These are phyloP conservation scores for Cosmia pyralina DNA, from an alignment of 2,888 invertebrate species.

Conservation along the genomic window DNA sequence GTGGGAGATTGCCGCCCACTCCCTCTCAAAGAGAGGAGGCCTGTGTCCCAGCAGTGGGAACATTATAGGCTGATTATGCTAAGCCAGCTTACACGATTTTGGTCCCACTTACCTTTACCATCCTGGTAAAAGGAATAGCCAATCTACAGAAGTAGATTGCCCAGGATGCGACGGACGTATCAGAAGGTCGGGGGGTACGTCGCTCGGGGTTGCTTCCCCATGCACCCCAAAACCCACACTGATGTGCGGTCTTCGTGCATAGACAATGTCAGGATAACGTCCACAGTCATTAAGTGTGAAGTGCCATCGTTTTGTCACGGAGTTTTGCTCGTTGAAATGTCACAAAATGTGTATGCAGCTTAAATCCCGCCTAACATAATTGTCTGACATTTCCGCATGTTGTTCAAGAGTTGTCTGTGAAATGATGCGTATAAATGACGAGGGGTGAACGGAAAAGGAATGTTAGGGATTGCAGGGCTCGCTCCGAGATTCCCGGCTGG, in stretches of 20 bases:
- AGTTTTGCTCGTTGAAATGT: neutral
- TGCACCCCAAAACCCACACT: too few species aligned
- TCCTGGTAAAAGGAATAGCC: too few species aligned
- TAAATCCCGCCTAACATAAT: neutral
- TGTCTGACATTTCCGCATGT: constrained; percentile 27
- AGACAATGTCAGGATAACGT: neutral
- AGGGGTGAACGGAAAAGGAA: constrained; percentile 12
- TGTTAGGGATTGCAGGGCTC: constrained; percentile 17
- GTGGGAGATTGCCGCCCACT: too few species aligned
- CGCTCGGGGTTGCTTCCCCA: neutral
- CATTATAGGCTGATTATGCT: too few species aligned
- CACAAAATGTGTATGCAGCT: neutral
- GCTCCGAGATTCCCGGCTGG: constrained; percentile 25
- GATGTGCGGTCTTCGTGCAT: too few species aligned
- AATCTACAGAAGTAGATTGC: too few species aligned
- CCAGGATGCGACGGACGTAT: neutral
- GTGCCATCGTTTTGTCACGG: neutral
- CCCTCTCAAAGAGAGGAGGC: too few species aligned
- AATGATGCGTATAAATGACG: constrained; percentile 35
- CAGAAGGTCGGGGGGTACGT: neutral
- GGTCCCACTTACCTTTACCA: too few species aligned
- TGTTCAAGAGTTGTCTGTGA: constrained; percentile 25
- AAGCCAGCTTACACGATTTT: too few species aligned
- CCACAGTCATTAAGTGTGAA: neutral
- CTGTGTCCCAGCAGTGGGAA: too few species aligned